These are phyloP conservation scores for Urocynchramus pylzowi DNA, from an alignment of 2,113 vertebrate genomes.

Conservation along the genomic window DNA sequence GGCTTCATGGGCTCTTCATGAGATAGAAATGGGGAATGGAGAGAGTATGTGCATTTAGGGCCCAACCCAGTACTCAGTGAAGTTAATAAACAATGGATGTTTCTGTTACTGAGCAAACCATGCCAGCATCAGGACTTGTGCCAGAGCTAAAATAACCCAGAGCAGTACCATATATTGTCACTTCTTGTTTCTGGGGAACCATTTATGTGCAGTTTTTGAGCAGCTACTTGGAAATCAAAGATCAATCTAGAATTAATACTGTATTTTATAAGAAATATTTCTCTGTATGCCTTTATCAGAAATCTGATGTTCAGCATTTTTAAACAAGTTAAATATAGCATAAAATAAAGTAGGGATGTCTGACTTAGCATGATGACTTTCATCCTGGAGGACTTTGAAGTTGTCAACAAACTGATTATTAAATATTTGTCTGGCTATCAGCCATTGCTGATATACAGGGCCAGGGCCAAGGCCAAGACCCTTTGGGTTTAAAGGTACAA, in stretches of 20 bases:
- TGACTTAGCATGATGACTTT: neutral
- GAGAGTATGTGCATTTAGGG: neutral
- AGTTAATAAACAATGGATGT: neutral
- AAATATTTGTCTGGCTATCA: neutral
- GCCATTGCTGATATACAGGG: neutral
- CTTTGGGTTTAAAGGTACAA: neutral
- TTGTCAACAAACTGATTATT: constrained; percentile 2
- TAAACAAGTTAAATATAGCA: neutral
- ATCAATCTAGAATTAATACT: neutral
- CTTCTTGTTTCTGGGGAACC: neutral
- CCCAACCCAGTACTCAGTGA: neutral
- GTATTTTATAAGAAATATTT: neutral
- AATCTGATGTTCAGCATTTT: neutral
- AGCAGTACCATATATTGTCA: neutral
- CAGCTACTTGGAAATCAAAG: neutral
- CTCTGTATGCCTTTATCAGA: neutral
- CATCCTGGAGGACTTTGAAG: neutral
- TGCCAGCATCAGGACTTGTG: neutral
- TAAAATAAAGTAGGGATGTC: neutral
- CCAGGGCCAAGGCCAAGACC: neutral
- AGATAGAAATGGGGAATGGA: neutral
- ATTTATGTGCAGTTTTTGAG: neutral
- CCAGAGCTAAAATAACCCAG: neutral
- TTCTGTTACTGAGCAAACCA: neutral
- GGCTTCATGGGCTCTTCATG: neutral